A percentile compares a stretch with the other conserved stretches of the same genome.
Evolutionary conservation across 2,888 invertebrate species (phyloP).

Genomic region (Orthosia gothica): DNA sequence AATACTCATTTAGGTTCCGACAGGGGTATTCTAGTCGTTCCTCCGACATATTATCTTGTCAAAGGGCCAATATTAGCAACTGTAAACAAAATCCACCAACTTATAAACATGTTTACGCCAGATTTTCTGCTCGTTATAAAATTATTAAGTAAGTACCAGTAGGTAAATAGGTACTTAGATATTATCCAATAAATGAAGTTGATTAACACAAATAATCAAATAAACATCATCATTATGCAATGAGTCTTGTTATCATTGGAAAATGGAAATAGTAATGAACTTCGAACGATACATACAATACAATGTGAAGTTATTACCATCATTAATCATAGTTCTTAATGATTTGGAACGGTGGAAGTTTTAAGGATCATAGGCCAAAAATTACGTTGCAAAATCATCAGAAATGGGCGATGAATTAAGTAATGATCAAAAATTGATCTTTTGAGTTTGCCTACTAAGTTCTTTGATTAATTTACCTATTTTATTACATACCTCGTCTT

Average conservation of each 20-base stretch:
- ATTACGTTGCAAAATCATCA: conserved; percentile 44
- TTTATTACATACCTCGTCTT: neutral
- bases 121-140: neutral
- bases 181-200: conserved; percentile 19
- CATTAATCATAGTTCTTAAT: conserved; percentile 48
- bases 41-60: conserved; percentile 20
- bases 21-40: neutral
- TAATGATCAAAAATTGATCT: neutral
- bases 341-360: conserved; percentile 46
- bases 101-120: conserved; percentile 41
- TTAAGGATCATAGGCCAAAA: conserved; percentile 21
- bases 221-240: conserved; percentile 40
- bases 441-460: conserved; percentile 2
- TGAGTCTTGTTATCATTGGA: conserved; percentile 38
- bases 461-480: neutral
- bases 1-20: neutral
- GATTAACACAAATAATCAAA: conserved; percentile 35
- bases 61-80: conserved; percentile 17
- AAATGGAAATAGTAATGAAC: conserved; percentile 52
- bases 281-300: conserved; percentile 37
- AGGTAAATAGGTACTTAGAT: neutral
- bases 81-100: conserved; percentile 30
- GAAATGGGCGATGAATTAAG: conserved; percentile 6
- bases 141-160: neutral
- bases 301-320: conserved; percentile 47